Evolutionary conservation across 2,113 vertebrate species (phyloP), one percentile per base, ranked within the genome.

Genomic region (Menura novaehollandiae): DNA sequence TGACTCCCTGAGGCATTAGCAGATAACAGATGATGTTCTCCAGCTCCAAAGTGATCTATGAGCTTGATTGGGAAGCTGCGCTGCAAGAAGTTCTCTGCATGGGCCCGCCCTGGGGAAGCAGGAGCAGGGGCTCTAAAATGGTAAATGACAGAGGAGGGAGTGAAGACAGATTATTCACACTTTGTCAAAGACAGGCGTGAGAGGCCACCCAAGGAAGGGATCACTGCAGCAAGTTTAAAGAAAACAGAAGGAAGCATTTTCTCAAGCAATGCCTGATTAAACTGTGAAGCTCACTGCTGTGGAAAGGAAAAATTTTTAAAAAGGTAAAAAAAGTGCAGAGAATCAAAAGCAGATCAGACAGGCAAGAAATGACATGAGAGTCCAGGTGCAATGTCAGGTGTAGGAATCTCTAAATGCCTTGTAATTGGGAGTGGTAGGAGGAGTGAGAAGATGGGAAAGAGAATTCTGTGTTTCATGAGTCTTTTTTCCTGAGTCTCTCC

Each of bases 281-380:
- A 60, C 35, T 47, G 68, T 43, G 63, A 47, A 60, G 64, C 26
- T 44, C 44, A 30, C 27, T 32, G 52, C 52, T 23, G 6, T 1
- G 7, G 49, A 21, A 52, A 32, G 41, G 17, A 1, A 6, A 7
- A 35, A 11, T 9, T 14, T 11, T 16, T 14, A 27, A n/a, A 35
- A 23, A 26, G 2, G 5, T 0, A 8, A 21, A n/a, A 63, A 39
- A 53, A 26, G 2, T 6, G 4, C 41, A 59, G 30, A n/a, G 73
- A 59, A 60, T 85, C 21, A 21, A 58, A 77, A 62, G n/a, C 22
- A 71, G 15, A 62, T 53, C 18, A 77, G 46, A 53, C 32, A 85
- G 43, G 17, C 24, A 68, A 88, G 53, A 21, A 83, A 58, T 3
- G 15, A 15, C n/a, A 47, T 13, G 1, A 22, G 46, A 85, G 74